These are phyloP conservation scores for Parauchenoglanis punctatus DNA, from an alignment of 2,797 vertebrate genomes.

Conservation along the genomic window DNA sequence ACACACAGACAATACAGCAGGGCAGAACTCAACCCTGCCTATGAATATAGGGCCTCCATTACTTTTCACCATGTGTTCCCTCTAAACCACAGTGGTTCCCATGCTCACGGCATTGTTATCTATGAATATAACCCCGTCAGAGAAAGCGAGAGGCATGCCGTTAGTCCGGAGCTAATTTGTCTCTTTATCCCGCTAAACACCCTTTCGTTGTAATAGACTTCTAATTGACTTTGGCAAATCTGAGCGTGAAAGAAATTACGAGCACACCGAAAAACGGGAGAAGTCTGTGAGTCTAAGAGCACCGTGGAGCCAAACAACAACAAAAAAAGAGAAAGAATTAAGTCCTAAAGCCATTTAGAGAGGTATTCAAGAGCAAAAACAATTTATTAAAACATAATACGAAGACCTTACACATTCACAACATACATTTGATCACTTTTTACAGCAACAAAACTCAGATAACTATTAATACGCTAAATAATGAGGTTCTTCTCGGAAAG, in stretches of 20 bases:
- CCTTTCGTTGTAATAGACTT: conserved; percentile 53
- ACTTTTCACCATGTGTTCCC: conserved; percentile 66
- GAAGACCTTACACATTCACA: not conserved
- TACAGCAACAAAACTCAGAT: not conserved
- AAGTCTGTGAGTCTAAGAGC: not conserved
- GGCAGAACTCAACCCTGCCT: conserved; percentile 62
- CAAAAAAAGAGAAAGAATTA: not conserved
- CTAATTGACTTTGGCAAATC: conserved; percentile 55
- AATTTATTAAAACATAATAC: not conserved
- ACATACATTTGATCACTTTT: not conserved
- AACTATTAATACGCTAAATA: not conserved
- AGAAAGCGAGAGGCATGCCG: conserved; percentile 33
- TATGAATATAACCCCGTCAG: conserved; percentile 46
- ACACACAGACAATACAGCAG: conserved; percentile 46
- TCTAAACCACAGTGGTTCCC: conserved; percentile 40
- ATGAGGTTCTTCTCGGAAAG: not conserved
- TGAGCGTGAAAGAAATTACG: not conserved
- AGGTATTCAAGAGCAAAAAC: not conserved
- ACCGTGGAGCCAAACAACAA: not conserved
- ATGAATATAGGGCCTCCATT: conserved; percentile 84
- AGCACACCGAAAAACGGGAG: not conserved
- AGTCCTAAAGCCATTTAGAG: not conserved
- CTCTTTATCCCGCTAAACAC: conserved; percentile 48
- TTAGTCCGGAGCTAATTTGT: conserved; percentile 51
- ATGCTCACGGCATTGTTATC: conserved; percentile 36